These are phyloP conservation scores for Anthoscopus minutus DNA, from an alignment of 2,113 vertebrate species.

Conservation along the genomic window DNA sequence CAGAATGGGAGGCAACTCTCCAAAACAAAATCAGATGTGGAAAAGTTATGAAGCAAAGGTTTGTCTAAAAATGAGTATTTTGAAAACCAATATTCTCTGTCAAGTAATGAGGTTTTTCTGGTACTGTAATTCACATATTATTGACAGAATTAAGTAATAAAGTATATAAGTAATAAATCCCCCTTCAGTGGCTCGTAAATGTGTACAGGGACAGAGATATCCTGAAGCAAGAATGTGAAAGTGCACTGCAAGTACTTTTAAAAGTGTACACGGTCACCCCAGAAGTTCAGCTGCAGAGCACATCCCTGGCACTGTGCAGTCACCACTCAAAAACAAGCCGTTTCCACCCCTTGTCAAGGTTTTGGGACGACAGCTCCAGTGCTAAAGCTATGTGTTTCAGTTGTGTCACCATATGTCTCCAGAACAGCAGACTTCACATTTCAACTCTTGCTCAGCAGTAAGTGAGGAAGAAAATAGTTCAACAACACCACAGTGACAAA, in stretches of 20 bases:
- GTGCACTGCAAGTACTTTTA: background rate
- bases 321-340: background rate
- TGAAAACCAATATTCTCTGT: background rate
- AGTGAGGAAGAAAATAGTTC: background rate
- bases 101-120: background rate
- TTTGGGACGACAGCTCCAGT: background rate
- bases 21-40: constrained; percentile 25
- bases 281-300: background rate
- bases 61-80: background rate
- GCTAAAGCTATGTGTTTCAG: background rate
- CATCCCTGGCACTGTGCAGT: background rate
- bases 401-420: no score
- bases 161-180: background rate
- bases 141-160: background rate
- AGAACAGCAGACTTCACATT: background rate
- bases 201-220: background rate
- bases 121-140: background rate
- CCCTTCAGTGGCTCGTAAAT: background rate
- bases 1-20: constrained; percentile 46
- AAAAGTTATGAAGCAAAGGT: constrained; percentile 17
- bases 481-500: background rate
- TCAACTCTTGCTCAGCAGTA: background rate
- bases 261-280: background rate
- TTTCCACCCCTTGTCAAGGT: background rate
- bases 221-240: background rate